Evolutionary conservation across 1,140 invertebrate species (phyloP), one percentile per base, ranked within the genome.

Genomic region (Lepidostoma basale): DNA sequence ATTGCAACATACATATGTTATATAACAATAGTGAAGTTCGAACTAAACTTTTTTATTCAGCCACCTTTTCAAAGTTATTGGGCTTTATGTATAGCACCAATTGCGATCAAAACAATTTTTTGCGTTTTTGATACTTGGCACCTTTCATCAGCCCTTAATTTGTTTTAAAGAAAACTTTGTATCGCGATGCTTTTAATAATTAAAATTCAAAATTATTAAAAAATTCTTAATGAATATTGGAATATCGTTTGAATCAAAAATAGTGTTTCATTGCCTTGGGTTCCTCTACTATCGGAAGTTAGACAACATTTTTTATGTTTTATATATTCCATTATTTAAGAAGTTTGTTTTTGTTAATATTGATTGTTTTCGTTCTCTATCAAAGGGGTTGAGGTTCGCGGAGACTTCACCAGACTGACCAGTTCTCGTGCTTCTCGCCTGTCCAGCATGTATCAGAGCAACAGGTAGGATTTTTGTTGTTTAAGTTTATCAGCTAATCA

Each of bases 371-470:
- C n/a, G n/a, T n/a, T n/a, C n/a, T n/a, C n/a, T n/a, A n/a, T n/a
- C n/a, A n/a, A n/a, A 52, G 47, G 47, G n/a, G 23, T 52, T 14
- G 47, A 52, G 28, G 47, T 52, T 9, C 12, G 47, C 2, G 47
- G 28, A 26, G 40, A 60, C 16, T 40, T 79, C 77, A 0, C 74
- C 72, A 12, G 75, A 66, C 74, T 74, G 5, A 74, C 68, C 14
- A 80, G 78, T 59, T 79, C 79, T 0, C 70, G 77, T 4, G 76
- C 76, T 10, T 80, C 78, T 1, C 73, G 77, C 6, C 64, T 79
- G 1, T 79, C 79, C 18, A 81, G 78, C 54, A 77, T 79, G 42
- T 78, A 81, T 33, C 76, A 81, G 23, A 78, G 78, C 1, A 73
- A 74, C 20, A 79, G 80, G 80, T 82, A 62, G 14, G 2, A n/a